Evolutionary conservation across 2,888 invertebrate genomes (phyloP), one percentile per base, ranked within the genome.

Genomic region (Platerodrilus igneus): DNA sequence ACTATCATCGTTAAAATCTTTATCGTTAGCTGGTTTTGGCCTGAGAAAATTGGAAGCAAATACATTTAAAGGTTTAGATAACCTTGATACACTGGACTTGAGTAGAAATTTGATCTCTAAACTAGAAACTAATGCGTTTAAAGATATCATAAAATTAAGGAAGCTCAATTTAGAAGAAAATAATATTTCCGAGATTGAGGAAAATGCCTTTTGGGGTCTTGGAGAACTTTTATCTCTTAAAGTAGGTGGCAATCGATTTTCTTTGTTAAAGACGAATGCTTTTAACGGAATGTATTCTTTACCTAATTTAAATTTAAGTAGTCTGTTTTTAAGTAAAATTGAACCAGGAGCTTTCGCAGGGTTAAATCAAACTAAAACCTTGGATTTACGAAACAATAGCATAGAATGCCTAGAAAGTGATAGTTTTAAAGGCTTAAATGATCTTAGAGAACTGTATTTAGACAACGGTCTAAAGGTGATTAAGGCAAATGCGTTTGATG

Each of bases 211-310:
- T 19, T 6, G 14, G 3, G 25, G 25, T 3, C 17, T 37, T 16
- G 20, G 17, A 4, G n/a, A 31, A 21, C 22, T 42, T 9, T 2
- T 7, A 4, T 15, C 10, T 13, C 17, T 42, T 18, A 37, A 37
- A 25, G 3, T 42, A n/a, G 16, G 9, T 11, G 13, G 13, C 13
- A 42, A 42, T 16, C 16, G 6, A 3, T 6, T 42, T 17, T 9
- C 16, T 3, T 16, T 9, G 3, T 13, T 42, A 17, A 4, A 3
- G 1, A 6, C 11, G 10, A 19, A 33, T 4, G 16, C 10, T 4
- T 42, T 42, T 13, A 32, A 22, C 7, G 40, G 40, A 3, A 30
- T 40, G 14, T 4, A 1, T 4, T 15, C 2, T 3, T 20, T 40
- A 11, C 6, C 11, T 17, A 15, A 13, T 5, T 25, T 40, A 2